Base-by-base conservation (phyloP, 1,140 invertebrate genomes). In the Oscheius sp. region DNA sequence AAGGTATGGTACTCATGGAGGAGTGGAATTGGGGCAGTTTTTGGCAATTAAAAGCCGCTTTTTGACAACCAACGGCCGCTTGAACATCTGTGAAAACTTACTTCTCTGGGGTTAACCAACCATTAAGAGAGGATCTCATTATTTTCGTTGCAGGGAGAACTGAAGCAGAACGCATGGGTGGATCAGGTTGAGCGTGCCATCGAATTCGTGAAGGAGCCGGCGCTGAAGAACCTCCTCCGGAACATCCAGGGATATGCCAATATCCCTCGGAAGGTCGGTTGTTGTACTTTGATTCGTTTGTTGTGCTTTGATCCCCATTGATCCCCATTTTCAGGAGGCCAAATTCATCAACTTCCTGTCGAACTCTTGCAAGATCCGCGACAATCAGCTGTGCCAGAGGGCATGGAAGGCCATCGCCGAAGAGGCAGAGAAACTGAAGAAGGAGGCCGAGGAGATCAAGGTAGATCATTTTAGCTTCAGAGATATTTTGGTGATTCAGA, bases 161-260 rank as follows among this genome's bases (percentile, higher is more conserved):
- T 88, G 38, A 96, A 95, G 83, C 94, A 97, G 85, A 89, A 91
- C 82, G 88, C 89, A 70, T 97, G 94, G 94, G 88, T 92, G 42
- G 89, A 92, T 79, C 90, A 92, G 84, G 88, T 96, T 18, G 89
- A 91, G 49, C 87, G 88, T 52, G 90, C 93, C 1, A 85, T 94
- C 46, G 87, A 89, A 52, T 88, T 88, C 79, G 86, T 89, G 72
- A 86, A 83, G 67, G 85, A 86, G 84, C 83, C 90, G 32, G 85
- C 87, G 75, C 85, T 91, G 55, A 86, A 86, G 78, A 87, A 86
- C 65, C 86, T 93, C 32, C 87, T 96, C 34, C 86, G 91, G 74
- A 88, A 86, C 18, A 88, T 96, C 36, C 89, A 89, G 34, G 89
- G 89, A 59, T 89, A 90, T 80, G 89, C 90, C 55, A 97, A 96